Base-by-base conservation (phyloP, 2,888 invertebrate genomes). In the Serrognathus titanus region DNA sequence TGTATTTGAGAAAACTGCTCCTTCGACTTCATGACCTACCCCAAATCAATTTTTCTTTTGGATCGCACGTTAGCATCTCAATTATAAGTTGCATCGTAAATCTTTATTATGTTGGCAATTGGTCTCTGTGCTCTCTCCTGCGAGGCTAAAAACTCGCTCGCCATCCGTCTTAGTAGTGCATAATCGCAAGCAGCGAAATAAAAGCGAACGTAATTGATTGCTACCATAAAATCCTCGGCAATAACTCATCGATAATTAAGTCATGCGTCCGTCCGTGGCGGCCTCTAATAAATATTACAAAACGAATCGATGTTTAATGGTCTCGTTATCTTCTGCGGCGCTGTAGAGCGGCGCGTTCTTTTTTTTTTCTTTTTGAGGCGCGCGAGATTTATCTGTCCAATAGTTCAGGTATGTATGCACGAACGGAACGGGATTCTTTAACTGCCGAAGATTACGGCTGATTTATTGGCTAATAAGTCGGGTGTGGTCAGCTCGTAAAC, bases 161-260 rank as follows among this genome's bases (percentile, higher is more conserved):
- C 24, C 24, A 31, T 31, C 24, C 24, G 6, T 31, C 24, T 31
- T 31, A 31, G 24, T 31, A 31, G 24, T 31, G 24, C 24, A 31
- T 31, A 43, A 43, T 43, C 43, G 43, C 20, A 43, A 16, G 1
- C 43, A 20, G 13, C 16, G 43, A 43, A 43, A 43, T 43, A 43
- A 43, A 43, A 43, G n/a, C 39, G 39, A 39, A 39, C 9, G 16
- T 43, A 43, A 43, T 43, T 43, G 43, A 43, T 43, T 43, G 43
- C 43, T 49, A 40, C 43, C 11, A 53, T 50, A 53, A 47, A 47
- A 36, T 31, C n/a, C 13, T 31, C 37, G 12, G 47, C 38, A 58
- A 55, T 58, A 55, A 58, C 40, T 55, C 48, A 55, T 47, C 51
- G 53, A 31, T 58, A 58, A 58, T 58, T 58, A 55, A 58, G 58